These are phyloP conservation scores for Agriopis marginaria DNA, from an alignment of 2,888 invertebrate genomes.

Conservation along the genomic window DNA sequence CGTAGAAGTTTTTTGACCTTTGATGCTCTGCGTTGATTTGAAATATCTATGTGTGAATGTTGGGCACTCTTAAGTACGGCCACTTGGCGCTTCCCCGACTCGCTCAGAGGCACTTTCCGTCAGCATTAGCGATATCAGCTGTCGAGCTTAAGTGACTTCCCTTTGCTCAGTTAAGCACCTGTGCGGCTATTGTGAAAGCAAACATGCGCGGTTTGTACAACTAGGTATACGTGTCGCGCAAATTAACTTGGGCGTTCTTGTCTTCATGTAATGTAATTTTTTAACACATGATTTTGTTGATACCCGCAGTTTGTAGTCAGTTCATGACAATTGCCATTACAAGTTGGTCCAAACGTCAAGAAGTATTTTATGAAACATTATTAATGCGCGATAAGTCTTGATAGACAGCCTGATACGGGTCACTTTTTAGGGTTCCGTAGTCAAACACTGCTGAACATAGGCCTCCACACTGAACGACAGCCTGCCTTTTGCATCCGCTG, in stretches of 20 bases:
- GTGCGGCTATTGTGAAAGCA: constrained; percentile 23
- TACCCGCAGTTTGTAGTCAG: no score
- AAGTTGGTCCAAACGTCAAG: no score
- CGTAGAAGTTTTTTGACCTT: neutral
- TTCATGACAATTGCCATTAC: no score
- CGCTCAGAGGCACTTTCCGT: constrained; percentile 41
- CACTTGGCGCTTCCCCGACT: constrained; percentile 38
- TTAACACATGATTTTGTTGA: no score
- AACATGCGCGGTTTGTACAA: neutral
- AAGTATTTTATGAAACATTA: no score
- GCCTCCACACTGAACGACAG: no score
- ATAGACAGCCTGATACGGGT: no score
- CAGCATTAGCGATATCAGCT: constrained; percentile 47
- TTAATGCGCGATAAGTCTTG: no score
- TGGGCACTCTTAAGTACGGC: constrained; percentile 35
- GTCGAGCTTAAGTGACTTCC: constrained; percentile 43
- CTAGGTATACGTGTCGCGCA: neutral
- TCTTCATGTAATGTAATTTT: neutral
- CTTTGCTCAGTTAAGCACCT: constrained; percentile 41
- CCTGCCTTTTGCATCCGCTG: no score
- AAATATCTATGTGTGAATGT: constrained; percentile 27
- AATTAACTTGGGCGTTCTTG: neutral
- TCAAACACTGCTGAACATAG: no score
- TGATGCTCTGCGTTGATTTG: constrained; percentile 4
- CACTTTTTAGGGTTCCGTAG: no score